Percentiles rank a stretch among this genome's conserved stretches.
Conservation (phyloP, 35 echinoderm and acorn worm genomes). For the Lytechinus variegatus region DNA sequence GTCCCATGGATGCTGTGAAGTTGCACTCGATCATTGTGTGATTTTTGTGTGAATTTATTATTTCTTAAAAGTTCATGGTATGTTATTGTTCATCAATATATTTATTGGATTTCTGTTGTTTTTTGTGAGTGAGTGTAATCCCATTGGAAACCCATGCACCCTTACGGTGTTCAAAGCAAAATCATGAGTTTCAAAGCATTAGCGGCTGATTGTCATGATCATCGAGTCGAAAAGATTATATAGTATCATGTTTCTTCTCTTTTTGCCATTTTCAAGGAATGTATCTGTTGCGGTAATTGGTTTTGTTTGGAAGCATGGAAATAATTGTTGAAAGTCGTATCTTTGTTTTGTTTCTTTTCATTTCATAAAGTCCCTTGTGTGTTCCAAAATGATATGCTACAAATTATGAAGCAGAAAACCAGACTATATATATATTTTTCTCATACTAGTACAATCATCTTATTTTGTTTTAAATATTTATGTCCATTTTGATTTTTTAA, state of each 20-base stretch:
- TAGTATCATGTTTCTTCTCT: neutral
- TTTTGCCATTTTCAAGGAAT: neutral
- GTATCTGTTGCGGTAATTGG: neutral
- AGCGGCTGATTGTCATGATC: neutral
- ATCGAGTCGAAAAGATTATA: neutral
- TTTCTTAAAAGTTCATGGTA: neutral
- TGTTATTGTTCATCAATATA: neutral
- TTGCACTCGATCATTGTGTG: neutral
- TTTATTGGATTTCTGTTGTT: neutral
- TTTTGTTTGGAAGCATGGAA: slow-evolving; percentile 5
- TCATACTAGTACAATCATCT: neutral
- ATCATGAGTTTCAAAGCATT: neutral
- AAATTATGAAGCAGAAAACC: too few species aligned
- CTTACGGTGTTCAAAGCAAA: neutral
- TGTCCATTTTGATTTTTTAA: too few species aligned
- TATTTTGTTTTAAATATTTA: neutral
- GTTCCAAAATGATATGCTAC: too few species aligned
- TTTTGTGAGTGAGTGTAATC: neutral
- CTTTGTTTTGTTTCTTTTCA: neutral
- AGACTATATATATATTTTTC: neutral
- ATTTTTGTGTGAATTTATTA: neutral
- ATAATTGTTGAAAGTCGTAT: neutral
- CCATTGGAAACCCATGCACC: neutral
- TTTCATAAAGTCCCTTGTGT: too few species aligned
- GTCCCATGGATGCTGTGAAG: neutral